These are phyloP conservation scores for Gastrophysa polygoni DNA, from an alignment of 2,888 invertebrate genomes.

Conservation along the genomic window DNA sequence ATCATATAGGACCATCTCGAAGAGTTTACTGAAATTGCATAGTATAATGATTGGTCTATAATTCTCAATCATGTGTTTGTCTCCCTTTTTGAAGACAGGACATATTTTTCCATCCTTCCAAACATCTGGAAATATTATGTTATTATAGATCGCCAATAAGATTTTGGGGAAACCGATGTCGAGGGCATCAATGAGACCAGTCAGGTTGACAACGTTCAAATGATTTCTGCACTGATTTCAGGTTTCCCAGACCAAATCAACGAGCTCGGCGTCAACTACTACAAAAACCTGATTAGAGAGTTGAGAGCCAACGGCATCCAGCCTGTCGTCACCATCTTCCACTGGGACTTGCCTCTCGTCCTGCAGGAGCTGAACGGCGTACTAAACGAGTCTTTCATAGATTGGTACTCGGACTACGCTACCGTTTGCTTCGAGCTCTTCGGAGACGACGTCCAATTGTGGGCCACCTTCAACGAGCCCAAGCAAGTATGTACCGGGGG, in stretches of 20 bases:
- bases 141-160: too few species aligned
- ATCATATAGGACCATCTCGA: too few species aligned
- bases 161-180: too few species aligned
- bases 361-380: conserved; percentile 65
- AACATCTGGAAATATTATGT: too few species aligned
- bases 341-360: conserved; percentile 49
- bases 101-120: too few species aligned
- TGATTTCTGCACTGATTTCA: too few species aligned
- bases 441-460: conserved; percentile 55
- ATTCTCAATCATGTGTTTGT: too few species aligned
- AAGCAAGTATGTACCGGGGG: conserved; percentile 42
- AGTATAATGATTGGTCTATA: too few species aligned
- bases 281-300: conserved; percentile 51
- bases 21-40: too few species aligned
- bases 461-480: conserved; percentile 65
- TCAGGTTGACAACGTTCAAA: too few species aligned
- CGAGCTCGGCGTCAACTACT: conserved; percentile 54
- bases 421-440: conserved; percentile 60
- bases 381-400: conserved; percentile 65
- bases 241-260: conserved; percentile 51
- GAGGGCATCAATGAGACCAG: too few species aligned
- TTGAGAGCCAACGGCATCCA: conserved; percentile 61
- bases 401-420: conserved; percentile 65
- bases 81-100: too few species aligned
- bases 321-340: conserved; percentile 69